Percentiles rank a stretch among this genome's conserved stretches.
Conservation (phyloP, 1,140 invertebrate species). For the Drosophila arawakana region DNA sequence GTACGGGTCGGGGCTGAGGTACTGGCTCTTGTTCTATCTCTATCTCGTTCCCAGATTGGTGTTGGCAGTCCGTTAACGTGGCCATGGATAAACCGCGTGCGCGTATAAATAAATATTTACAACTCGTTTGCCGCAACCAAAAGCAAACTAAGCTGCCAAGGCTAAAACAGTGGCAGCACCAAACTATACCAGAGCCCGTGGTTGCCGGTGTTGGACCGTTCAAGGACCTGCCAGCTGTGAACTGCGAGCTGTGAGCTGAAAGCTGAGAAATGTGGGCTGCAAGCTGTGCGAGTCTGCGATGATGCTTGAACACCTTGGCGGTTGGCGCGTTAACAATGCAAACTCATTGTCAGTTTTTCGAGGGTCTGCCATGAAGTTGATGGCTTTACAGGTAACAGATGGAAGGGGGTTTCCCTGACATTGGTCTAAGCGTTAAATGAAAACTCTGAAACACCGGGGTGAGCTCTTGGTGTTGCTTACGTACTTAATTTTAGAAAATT, state of each 20-base stretch:
- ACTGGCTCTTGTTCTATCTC: background rate
- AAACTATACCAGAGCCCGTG: slow-evolving; percentile 28
- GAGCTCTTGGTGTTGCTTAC: slow-evolving; percentile 16
- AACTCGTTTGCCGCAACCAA: slow-evolving; percentile 81
- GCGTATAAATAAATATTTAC: slow-evolving; percentile 83
- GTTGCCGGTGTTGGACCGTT: slow-evolving; percentile 66
- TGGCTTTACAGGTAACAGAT: slow-evolving; percentile 26
- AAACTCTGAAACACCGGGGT: background rate
- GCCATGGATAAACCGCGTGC: slow-evolving; percentile 66
- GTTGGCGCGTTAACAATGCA: slow-evolving; percentile 72
- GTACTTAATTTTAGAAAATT: slow-evolving; percentile 35
- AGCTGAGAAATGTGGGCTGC: slow-evolving; percentile 49
- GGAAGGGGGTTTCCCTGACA: background rate
- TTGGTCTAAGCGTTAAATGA: slow-evolving; percentile 8
- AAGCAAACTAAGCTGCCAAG: slow-evolving; percentile 60
- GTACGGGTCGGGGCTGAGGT: background rate
- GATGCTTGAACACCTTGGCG: slow-evolving; percentile 69
- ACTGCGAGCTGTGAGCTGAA: slow-evolving; percentile 25
- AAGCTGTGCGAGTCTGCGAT: slow-evolving; percentile 33
- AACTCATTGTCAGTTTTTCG: slow-evolving; percentile 77
- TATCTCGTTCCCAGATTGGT: slow-evolving; percentile 18
- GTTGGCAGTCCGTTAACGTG: slow-evolving; percentile 69
- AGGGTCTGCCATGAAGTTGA: slow-evolving; percentile 19
- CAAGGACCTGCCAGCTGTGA: slow-evolving; percentile 59
- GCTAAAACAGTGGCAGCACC: slow-evolving; percentile 25